Evolutionary conservation across 2,888 invertebrate genomes (phyloP), one percentile per base, ranked within the genome.

Genomic region (Calliphora vomitoria): DNA sequence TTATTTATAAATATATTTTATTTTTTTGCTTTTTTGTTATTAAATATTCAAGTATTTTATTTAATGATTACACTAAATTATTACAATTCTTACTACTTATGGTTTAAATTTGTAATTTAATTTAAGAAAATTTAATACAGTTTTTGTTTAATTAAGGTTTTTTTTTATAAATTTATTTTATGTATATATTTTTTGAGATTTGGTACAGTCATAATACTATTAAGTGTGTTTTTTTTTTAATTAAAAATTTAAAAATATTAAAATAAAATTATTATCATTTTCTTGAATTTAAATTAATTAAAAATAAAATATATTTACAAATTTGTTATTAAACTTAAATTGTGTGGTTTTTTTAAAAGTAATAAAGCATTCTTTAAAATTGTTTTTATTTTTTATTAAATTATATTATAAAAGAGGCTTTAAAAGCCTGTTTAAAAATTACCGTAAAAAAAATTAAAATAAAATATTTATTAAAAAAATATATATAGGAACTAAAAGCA

Each of bases 121-220:
- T 47, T 81, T 60, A 75, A 44, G 55, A 74, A 80, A 66, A 53
- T 84, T 86, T 35, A 53, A 64, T 79, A 72, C 60, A 82, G 25
- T 20, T 18, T 20, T 69, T 18, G 25, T 47, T 71, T 47, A 31
- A 25, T 15, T 35, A 8, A 55, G 15, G 53, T 13, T 58, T 31
- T 41, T 55, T 66, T 20, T 72, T 44, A 50, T 69, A 15, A 58
- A 82, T 71, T 38, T 74, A 75, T 60, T 75, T 60, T 62, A 55
- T 69, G 53, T 68, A 44, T 68, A 31, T 75, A 58, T 71, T 53
- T 82, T 86, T 85, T 69, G 80, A 89, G 89, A 84, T 90, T 90
- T 90, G 89, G 89, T 90, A 90, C 89, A 89, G 86, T 89, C 84
- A 89, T 89, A 89, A 90, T 89, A 89, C 88, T 89, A 88, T 87